These are phyloP conservation scores for Chloropsis hardwickii DNA, from an alignment of 2,113 vertebrate species.

Conservation along the genomic window DNA sequence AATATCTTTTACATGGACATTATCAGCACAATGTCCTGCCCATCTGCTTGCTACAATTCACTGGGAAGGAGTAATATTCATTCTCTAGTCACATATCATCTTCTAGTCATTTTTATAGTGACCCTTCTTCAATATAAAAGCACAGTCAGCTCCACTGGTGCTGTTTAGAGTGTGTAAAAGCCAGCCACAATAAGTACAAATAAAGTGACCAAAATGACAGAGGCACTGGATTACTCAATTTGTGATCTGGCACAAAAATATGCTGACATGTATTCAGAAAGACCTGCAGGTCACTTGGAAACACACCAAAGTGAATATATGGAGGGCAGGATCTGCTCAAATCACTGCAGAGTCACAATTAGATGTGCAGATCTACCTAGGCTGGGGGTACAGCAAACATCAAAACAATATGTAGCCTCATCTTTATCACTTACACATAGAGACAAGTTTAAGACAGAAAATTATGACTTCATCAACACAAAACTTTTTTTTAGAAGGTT, in stretches of 20 bases:
- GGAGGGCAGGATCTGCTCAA: not conserved
- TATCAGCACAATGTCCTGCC: not conserved
- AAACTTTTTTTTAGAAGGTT: not conserved
- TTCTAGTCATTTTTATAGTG: not conserved
- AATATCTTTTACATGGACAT: not conserved
- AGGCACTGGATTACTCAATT: not conserved
- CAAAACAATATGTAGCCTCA: not conserved
- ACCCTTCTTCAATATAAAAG: not conserved
- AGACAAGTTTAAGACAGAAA: not conserved
- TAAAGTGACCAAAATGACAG: not conserved
- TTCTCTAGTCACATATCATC: not conserved
- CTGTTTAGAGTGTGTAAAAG: not conserved
- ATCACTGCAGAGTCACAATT: not conserved
- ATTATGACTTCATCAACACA: not conserved
- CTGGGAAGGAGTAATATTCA: not conserved
- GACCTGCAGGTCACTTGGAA: not conserved
- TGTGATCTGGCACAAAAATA: conserved; percentile 2
- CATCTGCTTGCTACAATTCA: not conserved
- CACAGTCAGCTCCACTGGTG: not conserved
- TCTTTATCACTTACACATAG: not conserved
- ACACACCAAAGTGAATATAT: not conserved
- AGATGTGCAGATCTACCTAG: not conserved
- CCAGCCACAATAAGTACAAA: not conserved
- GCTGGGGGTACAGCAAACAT: not conserved
- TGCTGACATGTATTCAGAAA: not conserved